phyloP scores from a whole-genome alignment of 2,888 invertebrate species.

The Galerucella nymphaeae region DNA sequence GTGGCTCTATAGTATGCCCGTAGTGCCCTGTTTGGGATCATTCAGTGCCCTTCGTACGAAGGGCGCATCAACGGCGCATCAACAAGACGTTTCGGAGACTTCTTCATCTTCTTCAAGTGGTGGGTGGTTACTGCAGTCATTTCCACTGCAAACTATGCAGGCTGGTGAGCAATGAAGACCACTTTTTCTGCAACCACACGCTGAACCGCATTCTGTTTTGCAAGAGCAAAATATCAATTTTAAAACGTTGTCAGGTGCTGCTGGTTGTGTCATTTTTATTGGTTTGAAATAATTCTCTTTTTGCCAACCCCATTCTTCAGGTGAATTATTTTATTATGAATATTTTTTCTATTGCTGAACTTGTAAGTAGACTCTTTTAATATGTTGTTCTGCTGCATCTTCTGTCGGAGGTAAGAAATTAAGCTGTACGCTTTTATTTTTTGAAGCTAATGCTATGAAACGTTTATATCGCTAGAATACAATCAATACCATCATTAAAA shows the following conservation, averaged over 20 bases:
- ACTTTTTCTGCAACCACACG: conserved; percentile 22
- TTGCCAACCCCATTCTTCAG: conserved; percentile 17
- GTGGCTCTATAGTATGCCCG: too few relatives aligned
- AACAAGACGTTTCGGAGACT: conserved; percentile 1
- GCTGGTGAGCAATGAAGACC: conserved; percentile 21
- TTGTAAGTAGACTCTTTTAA: conserved; percentile 20
- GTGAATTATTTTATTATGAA: too few relatives aligned
- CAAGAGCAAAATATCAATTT: conserved; percentile 8
- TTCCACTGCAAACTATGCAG: conserved; percentile 5
- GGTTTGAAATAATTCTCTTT: conserved; percentile 24
- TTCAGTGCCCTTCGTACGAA: too few relatives aligned
- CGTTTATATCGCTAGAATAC: conserved; percentile 1
- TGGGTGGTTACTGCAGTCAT: conserved; percentile 1
- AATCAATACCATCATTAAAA: conserved; percentile 15
- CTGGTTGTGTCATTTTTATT: conserved; percentile 18
- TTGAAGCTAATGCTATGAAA: conserved; percentile 2
- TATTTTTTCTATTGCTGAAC: conserved; percentile 21
- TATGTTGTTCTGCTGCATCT: conserved; percentile 9
- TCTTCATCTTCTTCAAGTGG: neutral
- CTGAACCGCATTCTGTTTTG: conserved; percentile 15
- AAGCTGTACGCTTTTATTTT: neutral
- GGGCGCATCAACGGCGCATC: too few relatives aligned
- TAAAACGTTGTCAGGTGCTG: conserved; percentile 17
- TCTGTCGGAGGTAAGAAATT: conserved; percentile 1
- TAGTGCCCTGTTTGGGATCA: too few relatives aligned